Conservation (phyloP, 2,888 invertebrate genomes). For the Drosophila birchii region DNA sequence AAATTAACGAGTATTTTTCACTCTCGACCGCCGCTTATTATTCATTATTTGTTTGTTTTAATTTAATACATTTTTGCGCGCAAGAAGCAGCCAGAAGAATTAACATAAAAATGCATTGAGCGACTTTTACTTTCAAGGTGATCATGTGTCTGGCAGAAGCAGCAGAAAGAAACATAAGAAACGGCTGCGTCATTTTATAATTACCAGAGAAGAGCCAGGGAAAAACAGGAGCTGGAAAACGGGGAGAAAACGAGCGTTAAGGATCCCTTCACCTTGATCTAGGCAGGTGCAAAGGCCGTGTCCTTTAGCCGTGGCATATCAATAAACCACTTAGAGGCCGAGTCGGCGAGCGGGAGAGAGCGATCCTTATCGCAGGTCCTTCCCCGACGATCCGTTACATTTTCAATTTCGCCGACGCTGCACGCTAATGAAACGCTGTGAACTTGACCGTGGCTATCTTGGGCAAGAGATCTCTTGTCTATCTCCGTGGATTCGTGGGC, state of each 20-base stretch:
- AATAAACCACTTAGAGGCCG: conserved; percentile 68
- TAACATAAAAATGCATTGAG: conserved; percentile 77
- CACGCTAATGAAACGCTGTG: conserved; percentile 81
- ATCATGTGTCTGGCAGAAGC: conserved; percentile 49
- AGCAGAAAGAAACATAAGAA: conserved; percentile 29
- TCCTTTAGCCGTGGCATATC: conserved; percentile 64
- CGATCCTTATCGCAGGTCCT: conserved; percentile 53
- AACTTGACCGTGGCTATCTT: conserved; percentile 84
- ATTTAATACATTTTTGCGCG: conserved; percentile 75
- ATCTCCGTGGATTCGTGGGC: conserved; percentile 22
- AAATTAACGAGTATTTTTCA: conserved; percentile 34
- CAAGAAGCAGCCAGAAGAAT: conserved; percentile 49
- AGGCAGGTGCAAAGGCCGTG: conserved; percentile 56
- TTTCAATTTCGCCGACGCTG: conserved; percentile 80
- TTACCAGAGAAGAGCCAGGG: conserved; percentile 2
- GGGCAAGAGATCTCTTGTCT: conserved; percentile 60
- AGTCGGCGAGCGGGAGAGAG: conserved; percentile 1
- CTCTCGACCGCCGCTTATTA: conserved; percentile 67
- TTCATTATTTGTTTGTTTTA: conserved; percentile 81
- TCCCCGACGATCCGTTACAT: conserved; percentile 80
- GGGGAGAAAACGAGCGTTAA: conserved; percentile 12
- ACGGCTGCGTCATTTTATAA: conserved; percentile 65
- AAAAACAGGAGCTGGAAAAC: conserved; percentile 30
- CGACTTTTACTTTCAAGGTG: conserved; percentile 79
- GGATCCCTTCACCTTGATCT: conserved; percentile 12